phyloP scores from a whole-genome alignment of 2,888 invertebrate genomes.

The Biston betularia region DNA sequence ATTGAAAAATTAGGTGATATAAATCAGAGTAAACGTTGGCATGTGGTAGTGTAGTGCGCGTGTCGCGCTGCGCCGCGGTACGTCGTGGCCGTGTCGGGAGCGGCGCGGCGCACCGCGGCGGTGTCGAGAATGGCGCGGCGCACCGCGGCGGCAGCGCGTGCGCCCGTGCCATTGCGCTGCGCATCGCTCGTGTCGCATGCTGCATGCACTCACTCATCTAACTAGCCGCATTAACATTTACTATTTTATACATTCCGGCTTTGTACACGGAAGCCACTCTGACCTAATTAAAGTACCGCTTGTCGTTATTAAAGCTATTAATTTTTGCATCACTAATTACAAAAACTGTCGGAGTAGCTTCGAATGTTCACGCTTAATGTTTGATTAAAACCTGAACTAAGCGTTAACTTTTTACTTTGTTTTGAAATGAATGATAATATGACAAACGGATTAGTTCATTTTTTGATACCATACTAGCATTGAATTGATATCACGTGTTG shows the following conservation, averaged over 20 bases:
- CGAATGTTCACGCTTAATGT: constrained; percentile 19
- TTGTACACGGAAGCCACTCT: constrained; percentile 18
- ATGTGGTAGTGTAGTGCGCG: constrained; percentile 29
- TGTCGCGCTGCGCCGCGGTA: constrained; percentile 7
- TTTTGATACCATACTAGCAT: constrained; percentile 19
- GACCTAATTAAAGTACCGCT: neutral
- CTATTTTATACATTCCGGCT: constrained; percentile 36
- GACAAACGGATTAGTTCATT: constrained; percentile 10
- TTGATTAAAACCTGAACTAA: constrained; percentile 17
- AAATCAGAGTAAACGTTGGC: constrained; percentile 38
- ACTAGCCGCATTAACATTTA: constrained; percentile 27
- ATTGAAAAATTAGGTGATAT: constrained; percentile 25
- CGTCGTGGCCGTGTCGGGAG: constrained; percentile 36
- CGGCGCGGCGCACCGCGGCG: constrained; percentile 35
- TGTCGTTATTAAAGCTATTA: neutral
- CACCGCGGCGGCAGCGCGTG: constrained; percentile 4
- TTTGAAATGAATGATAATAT: neutral
- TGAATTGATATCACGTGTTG: neutral
- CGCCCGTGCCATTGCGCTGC: constrained; percentile 25
- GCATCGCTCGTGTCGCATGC: constrained; percentile 52
- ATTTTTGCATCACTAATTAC: neutral
- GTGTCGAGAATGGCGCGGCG: constrained; percentile 26
- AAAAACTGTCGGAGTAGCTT: constrained; percentile 4
- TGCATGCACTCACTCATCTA: constrained; percentile 45
- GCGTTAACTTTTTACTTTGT: neutral